These are phyloP conservation scores for Alauda arvensis DNA, from an alignment of 2,797 vertebrate genomes.

Conservation along the genomic window DNA sequence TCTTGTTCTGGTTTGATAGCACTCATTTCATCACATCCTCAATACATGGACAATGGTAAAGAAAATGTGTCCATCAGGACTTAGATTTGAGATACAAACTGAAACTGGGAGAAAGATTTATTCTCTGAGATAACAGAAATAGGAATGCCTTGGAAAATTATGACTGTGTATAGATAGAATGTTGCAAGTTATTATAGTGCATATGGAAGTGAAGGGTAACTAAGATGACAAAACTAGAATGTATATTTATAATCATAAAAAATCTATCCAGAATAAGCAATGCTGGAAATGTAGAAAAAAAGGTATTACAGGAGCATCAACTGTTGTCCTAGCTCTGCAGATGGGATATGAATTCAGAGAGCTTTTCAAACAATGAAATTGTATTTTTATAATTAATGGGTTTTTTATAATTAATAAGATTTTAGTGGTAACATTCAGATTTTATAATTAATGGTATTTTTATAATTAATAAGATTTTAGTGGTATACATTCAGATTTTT, in stretches of 20 bases:
- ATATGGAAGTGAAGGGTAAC: not conserved
- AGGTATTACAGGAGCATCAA: not conserved
- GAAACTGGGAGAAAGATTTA: not conserved
- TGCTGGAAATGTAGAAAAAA: not conserved
- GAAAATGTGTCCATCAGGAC: not conserved
- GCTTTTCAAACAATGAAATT: not conserved
- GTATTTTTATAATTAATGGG: not conserved
- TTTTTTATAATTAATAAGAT: not conserved
- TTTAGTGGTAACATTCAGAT: not conserved
- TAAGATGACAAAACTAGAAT: not conserved
- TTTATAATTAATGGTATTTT: not conserved
- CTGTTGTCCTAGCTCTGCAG: not conserved
- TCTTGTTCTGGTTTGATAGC: not conserved
- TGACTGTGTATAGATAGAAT: not conserved
- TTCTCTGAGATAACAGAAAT: not conserved
- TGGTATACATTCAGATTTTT: not conserved
- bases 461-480: not conserved
- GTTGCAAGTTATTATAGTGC: not conserved
- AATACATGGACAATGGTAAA: not conserved
- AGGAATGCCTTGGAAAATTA: not conserved
- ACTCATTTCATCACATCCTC: not conserved
- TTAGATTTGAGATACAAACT: not conserved
- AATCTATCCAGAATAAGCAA: not conserved
- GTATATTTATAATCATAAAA: not conserved
- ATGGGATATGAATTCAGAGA: not conserved